Conservation (phyloP, 30 jellyfish, hydroid and myxozoan species). For the Mastigias papua region DNA sequence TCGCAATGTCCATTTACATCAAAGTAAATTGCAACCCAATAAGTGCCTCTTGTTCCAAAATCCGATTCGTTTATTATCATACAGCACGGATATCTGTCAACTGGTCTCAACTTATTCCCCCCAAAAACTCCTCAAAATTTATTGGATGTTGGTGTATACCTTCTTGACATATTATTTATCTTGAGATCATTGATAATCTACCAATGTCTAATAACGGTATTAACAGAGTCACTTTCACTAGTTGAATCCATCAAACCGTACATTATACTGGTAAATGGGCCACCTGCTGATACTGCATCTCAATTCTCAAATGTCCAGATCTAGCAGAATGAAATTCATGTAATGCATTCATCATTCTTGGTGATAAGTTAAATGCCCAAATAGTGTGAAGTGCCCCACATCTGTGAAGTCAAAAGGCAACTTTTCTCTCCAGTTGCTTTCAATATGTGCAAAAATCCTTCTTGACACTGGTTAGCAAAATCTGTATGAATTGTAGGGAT, state of each 20-base stretch:
- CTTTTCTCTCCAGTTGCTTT: not conserved
- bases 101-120: not conserved
- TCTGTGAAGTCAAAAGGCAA: not conserved
- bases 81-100: not conserved
- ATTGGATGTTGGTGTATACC: not conserved
- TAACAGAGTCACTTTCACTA: not conserved
- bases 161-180: not conserved
- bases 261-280: not conserved
- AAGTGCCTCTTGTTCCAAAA: not conserved
- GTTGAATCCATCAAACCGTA: not conserved
- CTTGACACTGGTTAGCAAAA: not conserved
- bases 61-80: not conserved
- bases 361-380: not conserved
- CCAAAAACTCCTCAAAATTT: not conserved
- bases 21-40: not conserved
- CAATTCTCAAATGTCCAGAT: conserved; percentile 1
- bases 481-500: not conserved
- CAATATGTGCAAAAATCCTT: not conserved
- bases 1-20: not conserved
- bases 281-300: not conserved
- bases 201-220: not conserved
- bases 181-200: not conserved
- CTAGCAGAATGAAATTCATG: not conserved
- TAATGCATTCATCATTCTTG: not conserved
- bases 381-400: not conserved